Percentiles rank a stretch among this genome's conserved stretches.
phyloP scores from a whole-genome alignment of 2,113 vertebrate genomes.

The Reinhardtius hippoglossoides region DNA sequence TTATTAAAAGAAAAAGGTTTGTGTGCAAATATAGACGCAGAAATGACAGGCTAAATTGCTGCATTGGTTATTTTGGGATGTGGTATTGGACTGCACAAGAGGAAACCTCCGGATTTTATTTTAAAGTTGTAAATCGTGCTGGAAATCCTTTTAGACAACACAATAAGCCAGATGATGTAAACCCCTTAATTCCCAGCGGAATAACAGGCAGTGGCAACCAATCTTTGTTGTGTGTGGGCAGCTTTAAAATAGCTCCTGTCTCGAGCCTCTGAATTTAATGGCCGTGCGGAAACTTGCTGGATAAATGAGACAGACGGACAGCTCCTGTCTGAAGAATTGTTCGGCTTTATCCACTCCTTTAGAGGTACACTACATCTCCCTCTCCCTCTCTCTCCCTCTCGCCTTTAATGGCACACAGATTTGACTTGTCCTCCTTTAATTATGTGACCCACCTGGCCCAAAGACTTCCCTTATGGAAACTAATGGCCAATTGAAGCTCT shows the following conservation, averaged over 20 bases:
- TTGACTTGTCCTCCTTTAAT: constrained; percentile 75
- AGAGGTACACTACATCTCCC: constrained; percentile 24
- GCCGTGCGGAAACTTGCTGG: constrained; percentile 43
- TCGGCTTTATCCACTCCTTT: constrained; percentile 40
- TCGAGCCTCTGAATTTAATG: constrained; percentile 66
- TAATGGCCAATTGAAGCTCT: constrained; percentile 77
- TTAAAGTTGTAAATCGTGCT: constrained; percentile 42
- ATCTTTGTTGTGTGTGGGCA: constrained; percentile 68
- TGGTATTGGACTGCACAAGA: not conserved
- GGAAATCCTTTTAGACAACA: constrained; percentile 60
- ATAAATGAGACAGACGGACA: constrained; percentile 62
- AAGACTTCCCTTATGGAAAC: constrained; percentile 63
- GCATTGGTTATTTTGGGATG: not conserved
- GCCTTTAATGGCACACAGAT: constrained; percentile 48
- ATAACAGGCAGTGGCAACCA: constrained; percentile 43
- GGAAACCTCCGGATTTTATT: constrained; percentile 24
- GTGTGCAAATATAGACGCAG: constrained; percentile 8
- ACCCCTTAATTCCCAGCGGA: constrained; percentile 59
- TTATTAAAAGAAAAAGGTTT: not conserved
- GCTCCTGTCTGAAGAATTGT: constrained; percentile 44
- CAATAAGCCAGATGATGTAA: constrained; percentile 63
- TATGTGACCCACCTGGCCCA: constrained; percentile 65
- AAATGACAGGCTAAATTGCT: not conserved
- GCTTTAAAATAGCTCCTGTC: constrained; percentile 65
- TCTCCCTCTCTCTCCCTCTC: not conserved